Evolutionary conservation across 1,140 invertebrate species (phyloP), one percentile per base, ranked within the genome.

Genomic region (Drosophila pseudoobscura): DNA sequence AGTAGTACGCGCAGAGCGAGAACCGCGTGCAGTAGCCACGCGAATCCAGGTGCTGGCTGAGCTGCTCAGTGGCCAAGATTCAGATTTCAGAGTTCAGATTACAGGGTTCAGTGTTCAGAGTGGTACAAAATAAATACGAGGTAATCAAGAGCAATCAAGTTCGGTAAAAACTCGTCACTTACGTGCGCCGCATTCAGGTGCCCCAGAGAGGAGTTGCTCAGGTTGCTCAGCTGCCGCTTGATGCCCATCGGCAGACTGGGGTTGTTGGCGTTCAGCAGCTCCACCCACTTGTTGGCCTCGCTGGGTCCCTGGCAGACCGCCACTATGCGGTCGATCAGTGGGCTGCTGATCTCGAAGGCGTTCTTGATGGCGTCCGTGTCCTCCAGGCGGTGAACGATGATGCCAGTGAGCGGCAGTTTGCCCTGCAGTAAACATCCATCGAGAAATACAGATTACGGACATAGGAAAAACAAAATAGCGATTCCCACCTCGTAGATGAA

Each of bases 311-410:
- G 95, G 90, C 97, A 99, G 6, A 97, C 93, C 3, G 97, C 97
- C 6, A 96, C 93, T 74, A 98, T 97, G 64, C 94, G 95, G 73
- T 98, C 97, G 74, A 98, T 98, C 93, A 98, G 95, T 15, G 96
- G 95, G 54, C 97, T 97, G 95, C 93, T 95, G 78, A 99, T 97
- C 94, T 98, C 97, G 93, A 98, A 98, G 76, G 96, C 96, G 93
- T 98, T 96, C 92, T 96, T 96, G 78, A 94, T 94, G 35, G 94
- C 94, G 53, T 97, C 96, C 5, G 93, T 94, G 83, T 97, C 95
- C 73, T 97, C 96, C 69, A 96, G 91, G 78, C 95, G 94, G 68
- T 93, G 95, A 1, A 98, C 95, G 55, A 93, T 94, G 71, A 98
- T 96, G 61, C 97, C 97, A 79, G 96, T 96, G 22, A 98, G 91